phyloP scores from a whole-genome alignment of 2,888 invertebrate genomes.

The Pemphredon lugubris region DNA sequence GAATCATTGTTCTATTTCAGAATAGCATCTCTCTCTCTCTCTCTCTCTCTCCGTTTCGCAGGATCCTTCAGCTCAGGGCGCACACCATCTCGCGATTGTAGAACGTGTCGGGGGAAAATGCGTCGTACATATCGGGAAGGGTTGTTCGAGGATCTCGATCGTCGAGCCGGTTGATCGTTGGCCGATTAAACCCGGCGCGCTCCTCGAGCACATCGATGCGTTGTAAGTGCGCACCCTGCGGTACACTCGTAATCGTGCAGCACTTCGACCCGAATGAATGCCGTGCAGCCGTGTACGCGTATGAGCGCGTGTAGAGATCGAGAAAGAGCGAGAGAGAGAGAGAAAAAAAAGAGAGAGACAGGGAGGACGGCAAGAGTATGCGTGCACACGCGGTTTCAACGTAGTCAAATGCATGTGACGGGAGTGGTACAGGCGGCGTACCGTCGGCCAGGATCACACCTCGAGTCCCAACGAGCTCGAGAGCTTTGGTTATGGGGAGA shows the following conservation, averaged over 20 bases:
- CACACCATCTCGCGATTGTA: constrained; percentile 36
- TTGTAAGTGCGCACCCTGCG: constrained; percentile 30
- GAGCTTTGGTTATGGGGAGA: constrained; percentile 35
- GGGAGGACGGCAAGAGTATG: too few species aligned
- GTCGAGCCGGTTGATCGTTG: constrained; percentile 42
- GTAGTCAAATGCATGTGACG: constrained; percentile 39
- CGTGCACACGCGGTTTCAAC: constrained; percentile 30
- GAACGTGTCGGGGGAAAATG: constrained; percentile 45
- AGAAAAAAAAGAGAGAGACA: too few species aligned
- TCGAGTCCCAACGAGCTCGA: constrained; percentile 47
- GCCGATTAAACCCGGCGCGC: constrained; percentile 49
- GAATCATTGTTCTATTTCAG: constrained; percentile 25
- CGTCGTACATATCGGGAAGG: constrained; percentile 33
- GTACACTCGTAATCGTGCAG: constrained; percentile 37
- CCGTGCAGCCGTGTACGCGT: constrained; percentile 3
- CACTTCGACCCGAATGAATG: constrained; percentile 38
- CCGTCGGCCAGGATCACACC: constrained; percentile 65
- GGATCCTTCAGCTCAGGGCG: constrained; percentile 38
- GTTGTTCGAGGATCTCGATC: constrained; percentile 54
- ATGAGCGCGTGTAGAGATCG: too few species aligned
- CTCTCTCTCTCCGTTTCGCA: too few species aligned
- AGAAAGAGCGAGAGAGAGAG: too few species aligned
- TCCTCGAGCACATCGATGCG: constrained; percentile 55
- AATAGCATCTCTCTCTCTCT: constrained; percentile 9
- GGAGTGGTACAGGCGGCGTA: constrained; percentile 29